A percentile compares a stretch with the other conserved stretches of the same genome.
These are phyloP conservation scores for Brachypodius melanocephalos DNA, from an alignment of 2,113 vertebrate species.

Conservation along the genomic window DNA sequence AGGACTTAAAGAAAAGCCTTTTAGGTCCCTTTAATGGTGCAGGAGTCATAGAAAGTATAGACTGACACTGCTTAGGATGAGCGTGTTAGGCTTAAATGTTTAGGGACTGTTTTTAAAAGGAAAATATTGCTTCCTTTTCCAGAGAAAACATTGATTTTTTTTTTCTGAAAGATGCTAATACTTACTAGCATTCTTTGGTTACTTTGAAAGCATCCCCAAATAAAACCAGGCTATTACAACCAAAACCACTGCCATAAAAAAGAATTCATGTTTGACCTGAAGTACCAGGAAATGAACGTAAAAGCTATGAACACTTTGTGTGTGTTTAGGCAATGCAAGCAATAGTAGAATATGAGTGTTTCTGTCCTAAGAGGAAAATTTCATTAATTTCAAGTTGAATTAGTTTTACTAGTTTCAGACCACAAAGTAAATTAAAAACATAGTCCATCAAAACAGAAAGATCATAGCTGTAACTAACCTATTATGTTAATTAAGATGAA, in stretches of 20 bases:
- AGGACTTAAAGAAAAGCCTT: neutral
- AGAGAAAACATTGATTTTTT: neutral
- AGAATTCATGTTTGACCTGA: neutral
- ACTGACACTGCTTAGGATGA: neutral
- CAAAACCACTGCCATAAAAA: neutral
- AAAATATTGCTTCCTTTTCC: neutral
- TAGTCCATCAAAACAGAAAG: neutral
- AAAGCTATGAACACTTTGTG: neutral
- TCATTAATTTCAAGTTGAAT: neutral
- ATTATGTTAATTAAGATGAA: neutral
- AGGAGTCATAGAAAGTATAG: neutral
- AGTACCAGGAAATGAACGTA: neutral
- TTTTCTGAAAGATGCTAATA: neutral
- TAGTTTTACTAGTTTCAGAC: neutral
- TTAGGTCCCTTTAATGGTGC: neutral
- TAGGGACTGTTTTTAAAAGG: neutral
- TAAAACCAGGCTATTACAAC: neutral
- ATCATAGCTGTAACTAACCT: neutral
- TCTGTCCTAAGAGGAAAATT: neutral
- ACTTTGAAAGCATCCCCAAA: neutral
- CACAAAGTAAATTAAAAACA: neutral
- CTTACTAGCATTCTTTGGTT: neutral
- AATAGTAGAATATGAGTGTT: neutral
- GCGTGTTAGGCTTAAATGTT: neutral
- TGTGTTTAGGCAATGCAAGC: neutral